Evolutionary conservation across 2,888 invertebrate species (phyloP).

Genomic region (Rhogogaster chlorosoma): DNA sequence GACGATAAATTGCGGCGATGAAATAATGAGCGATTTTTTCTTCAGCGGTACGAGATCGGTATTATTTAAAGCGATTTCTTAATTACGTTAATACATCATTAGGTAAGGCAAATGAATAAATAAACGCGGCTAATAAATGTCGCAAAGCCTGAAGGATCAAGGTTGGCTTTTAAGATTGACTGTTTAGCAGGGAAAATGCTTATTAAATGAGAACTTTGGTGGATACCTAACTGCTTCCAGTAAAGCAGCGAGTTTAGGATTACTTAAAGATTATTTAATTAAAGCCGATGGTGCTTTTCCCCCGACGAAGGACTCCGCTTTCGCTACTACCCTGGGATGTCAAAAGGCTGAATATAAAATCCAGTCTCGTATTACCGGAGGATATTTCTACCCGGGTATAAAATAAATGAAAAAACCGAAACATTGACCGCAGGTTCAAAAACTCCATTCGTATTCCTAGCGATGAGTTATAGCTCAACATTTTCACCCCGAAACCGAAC

Average conservation of each 20-base stretch:
- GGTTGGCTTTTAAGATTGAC: not conserved
- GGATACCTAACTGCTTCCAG: not conserved
- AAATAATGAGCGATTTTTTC: not conserved
- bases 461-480: not conserved
- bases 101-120: not conserved
- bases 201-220: not conserved
- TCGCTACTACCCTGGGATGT: not conserved
- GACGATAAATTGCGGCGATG: not conserved
- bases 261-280: constrained; percentile 19
- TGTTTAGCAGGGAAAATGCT: not conserved
- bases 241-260: not conserved
- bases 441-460: not conserved
- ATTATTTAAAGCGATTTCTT: too few species aligned
- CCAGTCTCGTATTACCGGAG: not conserved
- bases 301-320: not conserved
- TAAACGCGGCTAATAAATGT: not conserved
- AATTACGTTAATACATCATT: not conserved
- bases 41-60: not conserved
- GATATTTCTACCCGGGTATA: not conserved
- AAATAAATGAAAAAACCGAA: not conserved
- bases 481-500: not conserved
- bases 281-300: not conserved
- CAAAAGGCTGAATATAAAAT: not conserved
- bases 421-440: not conserved
- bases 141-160: not conserved